A percentile compares a stretch with the other conserved stretches of the same genome.
phyloP scores from a whole-genome alignment of 2,888 invertebrate species.

The Neoscelio sp. region DNA sequence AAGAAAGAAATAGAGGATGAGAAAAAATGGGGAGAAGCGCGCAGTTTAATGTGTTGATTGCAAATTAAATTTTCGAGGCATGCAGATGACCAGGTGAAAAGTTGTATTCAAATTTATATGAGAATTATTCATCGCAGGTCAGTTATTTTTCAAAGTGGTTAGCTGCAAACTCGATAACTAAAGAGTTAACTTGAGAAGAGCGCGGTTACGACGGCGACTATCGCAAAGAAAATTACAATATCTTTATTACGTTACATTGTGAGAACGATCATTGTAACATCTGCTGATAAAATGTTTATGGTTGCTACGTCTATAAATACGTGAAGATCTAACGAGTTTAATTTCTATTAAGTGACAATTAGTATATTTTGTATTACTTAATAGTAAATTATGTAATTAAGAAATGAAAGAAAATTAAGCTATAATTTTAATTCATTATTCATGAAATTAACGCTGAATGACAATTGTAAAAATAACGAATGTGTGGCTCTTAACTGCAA shows the following conservation, averaged over 20 bases:
- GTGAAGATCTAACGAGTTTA: no score
- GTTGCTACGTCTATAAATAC: no score
- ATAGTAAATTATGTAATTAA: no score
- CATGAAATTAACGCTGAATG: no score
- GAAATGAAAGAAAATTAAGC: no score
- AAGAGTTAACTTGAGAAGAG: slow-evolving; percentile 61
- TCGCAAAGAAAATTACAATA: slow-evolving; percentile 39
- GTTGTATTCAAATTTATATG: slow-evolving; percentile 16
- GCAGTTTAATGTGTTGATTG: neutral
- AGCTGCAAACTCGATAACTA: neutral
- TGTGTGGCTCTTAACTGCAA: no score
- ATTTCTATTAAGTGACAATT: no score
- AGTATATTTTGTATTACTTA: no score
- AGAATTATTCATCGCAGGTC: neutral
- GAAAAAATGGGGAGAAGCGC: neutral
- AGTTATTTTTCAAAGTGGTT: neutral
- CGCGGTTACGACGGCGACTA: slow-evolving; percentile 29
- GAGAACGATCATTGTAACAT: slow-evolving; percentile 22
- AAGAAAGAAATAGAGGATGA: neutral
- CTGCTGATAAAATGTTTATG: slow-evolving; percentile 36
- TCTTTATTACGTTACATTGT: slow-evolving; percentile 14
- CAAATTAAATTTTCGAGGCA: slow-evolving; percentile 6
- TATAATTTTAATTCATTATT: no score
- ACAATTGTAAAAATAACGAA: no score
- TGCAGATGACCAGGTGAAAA: slow-evolving; percentile 8